These are phyloP conservation scores for Harmothoe impar DNA, from an alignment of 2,888 invertebrate species.

Conservation along the genomic window DNA sequence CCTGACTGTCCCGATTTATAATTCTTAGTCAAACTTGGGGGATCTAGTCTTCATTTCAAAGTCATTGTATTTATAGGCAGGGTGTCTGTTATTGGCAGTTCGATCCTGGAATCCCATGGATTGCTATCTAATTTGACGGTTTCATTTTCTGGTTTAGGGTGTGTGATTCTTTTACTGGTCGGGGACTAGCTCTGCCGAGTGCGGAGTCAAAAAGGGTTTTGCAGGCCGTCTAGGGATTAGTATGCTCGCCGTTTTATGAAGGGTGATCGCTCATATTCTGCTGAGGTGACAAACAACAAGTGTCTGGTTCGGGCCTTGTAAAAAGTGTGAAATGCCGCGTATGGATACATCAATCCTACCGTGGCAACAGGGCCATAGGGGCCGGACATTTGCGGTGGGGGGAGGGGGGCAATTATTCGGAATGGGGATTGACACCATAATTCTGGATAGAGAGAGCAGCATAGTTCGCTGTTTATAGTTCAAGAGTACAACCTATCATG, in stretches of 20 bases:
- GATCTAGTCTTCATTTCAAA: no score
- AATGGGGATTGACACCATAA: no score
- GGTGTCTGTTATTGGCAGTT: background rate
- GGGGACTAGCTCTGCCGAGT: background rate
- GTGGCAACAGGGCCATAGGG: background rate
- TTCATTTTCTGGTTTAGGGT: conserved; percentile 11
- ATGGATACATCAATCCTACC: background rate
- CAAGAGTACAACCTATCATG: no score
- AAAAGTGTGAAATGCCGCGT: conserved; percentile 7
- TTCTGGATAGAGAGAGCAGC: no score
- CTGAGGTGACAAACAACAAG: conserved; percentile 17
- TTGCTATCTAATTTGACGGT: conserved; percentile 28
- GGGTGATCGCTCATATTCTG: conserved; percentile 10
- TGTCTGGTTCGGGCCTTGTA: background rate
- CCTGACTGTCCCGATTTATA: no score
- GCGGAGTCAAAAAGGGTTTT: background rate
- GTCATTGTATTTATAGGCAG: no score
- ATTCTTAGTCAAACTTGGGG: no score
- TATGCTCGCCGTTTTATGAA: background rate
- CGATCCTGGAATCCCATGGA: background rate
- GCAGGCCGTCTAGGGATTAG: background rate
- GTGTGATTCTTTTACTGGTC: background rate
- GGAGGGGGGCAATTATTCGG: no score
- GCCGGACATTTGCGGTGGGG: background rate
- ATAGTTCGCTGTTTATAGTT: no score